Evolutionary conservation across 2,888 invertebrate genomes (phyloP).

Genomic region (Tromatobia lineatoria): DNA sequence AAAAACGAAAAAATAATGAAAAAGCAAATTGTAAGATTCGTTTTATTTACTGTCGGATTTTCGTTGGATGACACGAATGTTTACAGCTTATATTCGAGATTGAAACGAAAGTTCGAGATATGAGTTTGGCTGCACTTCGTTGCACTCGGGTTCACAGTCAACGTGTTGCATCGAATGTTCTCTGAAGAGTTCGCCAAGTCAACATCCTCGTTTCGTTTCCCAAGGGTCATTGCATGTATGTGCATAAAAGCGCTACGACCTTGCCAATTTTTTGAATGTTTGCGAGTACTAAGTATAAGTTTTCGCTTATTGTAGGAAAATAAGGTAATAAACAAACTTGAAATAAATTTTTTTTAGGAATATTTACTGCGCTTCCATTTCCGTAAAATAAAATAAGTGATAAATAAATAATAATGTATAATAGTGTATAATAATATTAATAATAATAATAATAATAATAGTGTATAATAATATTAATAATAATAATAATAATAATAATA

Average conservation of each 20-base stretch:
- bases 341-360: neutral
- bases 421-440: too few species aligned
- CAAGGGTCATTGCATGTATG: neutral
- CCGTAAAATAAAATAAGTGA: too few species aligned
- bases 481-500: too few species aligned
- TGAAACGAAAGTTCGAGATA: neutral
- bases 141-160: constrained; percentile 35
- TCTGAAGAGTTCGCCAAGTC: neutral
- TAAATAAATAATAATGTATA: too few species aligned
- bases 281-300: too few species aligned
- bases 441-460: too few species aligned
- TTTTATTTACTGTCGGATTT: neutral
- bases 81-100: neutral
- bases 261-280: neutral
- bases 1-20: too few species aligned
- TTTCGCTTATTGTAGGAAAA: neutral
- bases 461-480: too few species aligned
- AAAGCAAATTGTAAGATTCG: too few species aligned
- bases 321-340: neutral
- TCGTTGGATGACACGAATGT: neutral
- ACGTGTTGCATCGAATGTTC: constrained; percentile 53
- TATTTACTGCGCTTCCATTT: neutral
- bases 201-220: neutral
- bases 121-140: neutral
- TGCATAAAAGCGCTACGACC: neutral